Percentiles rank a stretch among this genome's conserved stretches.
phyloP scores from a whole-genome alignment of 2,113 vertebrate genomes.

The Melanostigma gelatinosum region DNA sequence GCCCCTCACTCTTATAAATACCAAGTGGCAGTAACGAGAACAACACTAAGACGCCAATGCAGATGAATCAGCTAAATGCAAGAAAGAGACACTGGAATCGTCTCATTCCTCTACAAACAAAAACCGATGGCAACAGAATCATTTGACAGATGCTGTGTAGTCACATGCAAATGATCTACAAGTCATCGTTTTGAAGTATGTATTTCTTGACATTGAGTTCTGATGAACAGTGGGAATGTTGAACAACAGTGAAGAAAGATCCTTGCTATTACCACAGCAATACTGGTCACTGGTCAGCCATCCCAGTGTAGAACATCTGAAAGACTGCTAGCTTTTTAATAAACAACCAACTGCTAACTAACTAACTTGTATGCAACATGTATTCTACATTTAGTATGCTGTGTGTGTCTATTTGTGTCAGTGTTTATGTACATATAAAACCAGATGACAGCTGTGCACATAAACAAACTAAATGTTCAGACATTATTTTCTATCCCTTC shows the following conservation, averaged over 20 bases:
- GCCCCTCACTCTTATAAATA: not conserved
- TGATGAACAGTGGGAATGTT: not conserved
- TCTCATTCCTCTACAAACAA: not conserved
- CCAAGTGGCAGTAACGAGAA: not conserved
- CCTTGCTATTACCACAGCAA: not conserved
- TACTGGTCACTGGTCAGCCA: not conserved
- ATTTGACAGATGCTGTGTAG: not conserved
- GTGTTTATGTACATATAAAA: not conserved
- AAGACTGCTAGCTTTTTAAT: not conserved
- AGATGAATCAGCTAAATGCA: not conserved
- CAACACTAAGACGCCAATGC: not conserved
- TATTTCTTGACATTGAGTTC: not conserved
- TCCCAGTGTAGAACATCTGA: not conserved
- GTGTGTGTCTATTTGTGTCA: conserved; percentile 1
- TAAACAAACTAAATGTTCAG: conserved; percentile 44
- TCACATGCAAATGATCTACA: not conserved
- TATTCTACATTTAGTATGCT: not conserved
- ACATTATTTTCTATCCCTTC: conserved; percentile 41
- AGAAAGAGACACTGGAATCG: not conserved
- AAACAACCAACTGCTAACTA: not conserved
- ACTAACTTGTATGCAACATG: not conserved
- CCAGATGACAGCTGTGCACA: conserved; percentile 33
- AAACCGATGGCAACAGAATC: not conserved
- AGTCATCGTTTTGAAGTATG: not conserved
- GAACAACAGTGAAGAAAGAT: not conserved